Conservation (phyloP, 2,797 vertebrate species). For the Ceryle rudis region DNA sequence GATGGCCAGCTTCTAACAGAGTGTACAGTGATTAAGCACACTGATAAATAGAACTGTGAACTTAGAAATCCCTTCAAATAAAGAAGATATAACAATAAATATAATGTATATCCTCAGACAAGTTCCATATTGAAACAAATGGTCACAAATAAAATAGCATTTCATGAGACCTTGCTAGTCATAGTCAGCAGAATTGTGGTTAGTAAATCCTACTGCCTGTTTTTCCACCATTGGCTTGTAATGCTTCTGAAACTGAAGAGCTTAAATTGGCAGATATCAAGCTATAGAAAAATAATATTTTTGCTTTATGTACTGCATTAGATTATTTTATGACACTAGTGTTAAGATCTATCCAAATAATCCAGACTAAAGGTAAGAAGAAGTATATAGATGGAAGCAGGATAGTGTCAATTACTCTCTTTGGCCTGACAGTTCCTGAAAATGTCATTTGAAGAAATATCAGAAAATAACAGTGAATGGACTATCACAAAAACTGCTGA, state of each 20-base stretch:
- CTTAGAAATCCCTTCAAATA: neutral
- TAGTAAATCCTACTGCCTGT: neutral
- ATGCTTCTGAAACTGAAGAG: neutral
- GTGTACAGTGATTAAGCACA: neutral
- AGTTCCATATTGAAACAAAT: neutral
- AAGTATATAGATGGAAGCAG: neutral
- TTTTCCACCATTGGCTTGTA: neutral
- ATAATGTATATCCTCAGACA: neutral
- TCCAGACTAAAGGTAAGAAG: neutral
- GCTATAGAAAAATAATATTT: neutral
- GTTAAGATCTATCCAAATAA: neutral
- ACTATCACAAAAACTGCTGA: neutral
- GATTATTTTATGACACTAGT: neutral
- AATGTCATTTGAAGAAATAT: neutral
- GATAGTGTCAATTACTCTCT: neutral
- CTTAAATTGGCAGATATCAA: neutral
- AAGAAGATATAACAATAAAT: neutral
- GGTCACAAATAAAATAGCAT: neutral
- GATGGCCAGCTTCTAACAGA: neutral
- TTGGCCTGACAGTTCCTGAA: neutral
- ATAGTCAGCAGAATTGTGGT: neutral
- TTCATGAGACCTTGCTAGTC: neutral
- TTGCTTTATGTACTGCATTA: neutral
- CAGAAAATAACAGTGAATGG: neutral
- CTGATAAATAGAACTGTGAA: neutral